Percentiles rank a stretch among this genome's conserved stretches.
phyloP scores from a whole-genome alignment of 2,113 vertebrate species.

The Scomber scombrus region DNA sequence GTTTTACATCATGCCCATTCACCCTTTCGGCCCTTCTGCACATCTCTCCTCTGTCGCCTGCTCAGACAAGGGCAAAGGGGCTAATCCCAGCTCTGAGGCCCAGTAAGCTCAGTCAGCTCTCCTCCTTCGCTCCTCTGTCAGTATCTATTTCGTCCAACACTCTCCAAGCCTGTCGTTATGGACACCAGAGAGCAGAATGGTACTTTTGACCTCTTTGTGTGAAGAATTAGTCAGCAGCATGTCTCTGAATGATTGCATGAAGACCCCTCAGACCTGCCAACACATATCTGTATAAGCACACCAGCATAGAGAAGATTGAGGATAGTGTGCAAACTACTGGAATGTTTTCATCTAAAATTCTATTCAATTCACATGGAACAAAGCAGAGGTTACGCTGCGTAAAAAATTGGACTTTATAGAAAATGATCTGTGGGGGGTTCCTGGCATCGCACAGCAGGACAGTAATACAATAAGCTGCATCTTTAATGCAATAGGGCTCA shows the following conservation, averaged over 20 bases:
- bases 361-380: neutral
- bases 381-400: slow-evolving; percentile 18
- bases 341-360: slow-evolving; percentile 22
- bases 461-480: slow-evolving; percentile 63
- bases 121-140: slow-evolving; percentile 64
- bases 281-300: neutral
- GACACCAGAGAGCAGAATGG: slow-evolving; percentile 54
- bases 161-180: slow-evolving; percentile 56
- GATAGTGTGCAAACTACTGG: neutral
- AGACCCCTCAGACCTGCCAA: too few relatives aligned
- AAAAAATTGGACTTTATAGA: slow-evolving; percentile 31
- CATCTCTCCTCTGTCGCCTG: slow-evolving; percentile 42
- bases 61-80: slow-evolving; percentile 72
- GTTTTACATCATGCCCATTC: slow-evolving; percentile 53
- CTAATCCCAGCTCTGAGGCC: slow-evolving; percentile 76
- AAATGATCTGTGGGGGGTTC: slow-evolving; percentile 19
- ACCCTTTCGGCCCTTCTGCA: slow-evolving; percentile 45
- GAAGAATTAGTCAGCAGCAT: slow-evolving; percentile 62
- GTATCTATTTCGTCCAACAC: slow-evolving; percentile 59
- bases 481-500: slow-evolving; percentile 62
- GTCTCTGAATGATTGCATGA: slow-evolving; percentile 39
- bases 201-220: slow-evolving; percentile 64
- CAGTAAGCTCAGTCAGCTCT: slow-evolving; percentile 66
- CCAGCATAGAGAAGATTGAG: neutral
- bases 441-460: slow-evolving; percentile 12